A percentile compares a stretch with the other conserved stretches of the same genome.
phyloP scores from a whole-genome alignment of 2,797 vertebrate genomes.

The Meriones psammophilus region DNA sequence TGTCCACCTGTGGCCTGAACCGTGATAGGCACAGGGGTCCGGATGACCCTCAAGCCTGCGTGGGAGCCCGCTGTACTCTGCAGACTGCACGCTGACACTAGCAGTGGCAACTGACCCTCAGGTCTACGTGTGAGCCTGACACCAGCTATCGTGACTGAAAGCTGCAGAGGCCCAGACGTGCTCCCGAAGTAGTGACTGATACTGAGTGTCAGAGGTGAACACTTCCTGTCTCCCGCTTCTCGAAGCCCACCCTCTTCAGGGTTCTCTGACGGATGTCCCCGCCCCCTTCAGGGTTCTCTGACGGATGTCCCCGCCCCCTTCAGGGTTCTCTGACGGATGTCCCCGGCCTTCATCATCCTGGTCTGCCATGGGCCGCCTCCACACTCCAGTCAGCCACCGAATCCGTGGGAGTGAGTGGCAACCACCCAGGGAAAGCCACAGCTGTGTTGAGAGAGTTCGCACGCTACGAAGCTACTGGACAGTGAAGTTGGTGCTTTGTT shows the following conservation, averaged over 20 bases:
- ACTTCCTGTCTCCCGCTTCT: not conserved
- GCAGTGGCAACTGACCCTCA: too few relatives aligned
- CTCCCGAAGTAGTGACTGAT: too few relatives aligned
- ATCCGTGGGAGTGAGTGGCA: not conserved
- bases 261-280: not conserved
- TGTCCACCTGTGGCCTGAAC: too few relatives aligned
- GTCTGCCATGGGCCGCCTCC: not conserved
- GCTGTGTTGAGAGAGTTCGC: not conserved
- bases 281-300: not conserved
- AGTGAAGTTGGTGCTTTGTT: not conserved
- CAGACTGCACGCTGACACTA: too few relatives aligned
- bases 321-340: not conserved
- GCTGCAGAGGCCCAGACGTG: not conserved
- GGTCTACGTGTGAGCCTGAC: too few relatives aligned
- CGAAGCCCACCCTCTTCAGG: not conserved
- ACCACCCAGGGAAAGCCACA: not conserved
- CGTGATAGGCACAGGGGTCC: too few relatives aligned
- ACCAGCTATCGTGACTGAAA: not conserved
- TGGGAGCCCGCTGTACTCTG: not conserved
- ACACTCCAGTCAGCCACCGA: not conserved
- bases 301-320: not conserved
- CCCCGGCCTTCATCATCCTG: not conserved
- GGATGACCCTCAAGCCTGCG: not conserved
- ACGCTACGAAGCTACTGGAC: not conserved
- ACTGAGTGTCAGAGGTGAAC: not conserved